phyloP scores from a whole-genome alignment of 2,113 vertebrate genomes.

The Ondatra zibethicus region DNA sequence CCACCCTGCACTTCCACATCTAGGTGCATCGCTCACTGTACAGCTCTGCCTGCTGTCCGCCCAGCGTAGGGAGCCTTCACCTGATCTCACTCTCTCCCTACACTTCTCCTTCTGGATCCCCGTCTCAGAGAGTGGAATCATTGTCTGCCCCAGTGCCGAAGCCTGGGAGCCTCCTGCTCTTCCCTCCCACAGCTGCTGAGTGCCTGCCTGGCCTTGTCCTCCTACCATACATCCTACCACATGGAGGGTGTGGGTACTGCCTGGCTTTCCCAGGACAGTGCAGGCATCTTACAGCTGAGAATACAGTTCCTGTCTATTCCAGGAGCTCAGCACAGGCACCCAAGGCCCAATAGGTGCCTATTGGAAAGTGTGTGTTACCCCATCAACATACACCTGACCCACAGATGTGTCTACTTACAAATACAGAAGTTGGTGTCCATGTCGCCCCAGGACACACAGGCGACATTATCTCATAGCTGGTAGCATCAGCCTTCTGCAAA shows the following conservation, averaged over 20 bases:
- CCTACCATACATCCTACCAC: background rate
- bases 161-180: background rate
- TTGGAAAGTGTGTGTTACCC: background rate
- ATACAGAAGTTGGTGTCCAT: background rate
- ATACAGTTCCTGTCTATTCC: background rate
- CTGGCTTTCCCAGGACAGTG: background rate
- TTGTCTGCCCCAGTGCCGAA: background rate
- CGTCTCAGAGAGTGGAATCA: background rate
- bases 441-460: background rate
- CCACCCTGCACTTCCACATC: accelerated
- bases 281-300: background rate
- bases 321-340: background rate
- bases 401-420: background rate
- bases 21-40: accelerated
- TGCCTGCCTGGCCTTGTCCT: background rate
- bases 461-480: background rate
- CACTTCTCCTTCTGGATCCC: no score
- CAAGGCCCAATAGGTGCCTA: background rate
- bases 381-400: background rate
- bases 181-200: background rate
- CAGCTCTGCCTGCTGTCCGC: background rate
- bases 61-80: no score
- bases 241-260: background rate
- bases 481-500: background rate
- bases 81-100: background rate